phyloP scores from a whole-genome alignment of 2,888 invertebrate species.

The Micropterix aruncella region DNA sequence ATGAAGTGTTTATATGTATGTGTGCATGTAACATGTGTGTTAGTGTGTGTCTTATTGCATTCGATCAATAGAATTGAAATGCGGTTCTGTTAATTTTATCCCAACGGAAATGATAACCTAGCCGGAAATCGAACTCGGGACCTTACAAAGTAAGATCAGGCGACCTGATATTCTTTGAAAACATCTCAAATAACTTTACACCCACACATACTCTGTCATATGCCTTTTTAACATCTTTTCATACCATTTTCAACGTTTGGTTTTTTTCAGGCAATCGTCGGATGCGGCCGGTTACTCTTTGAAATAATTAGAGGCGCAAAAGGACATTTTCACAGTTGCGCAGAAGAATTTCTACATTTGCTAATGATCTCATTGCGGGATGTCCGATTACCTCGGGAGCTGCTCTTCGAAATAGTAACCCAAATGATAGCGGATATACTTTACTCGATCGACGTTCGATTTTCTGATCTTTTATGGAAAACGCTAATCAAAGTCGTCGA shows the following conservation, averaged over 20 bases:
- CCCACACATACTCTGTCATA: slow-evolving; percentile 2
- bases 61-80: too few relatives aligned
- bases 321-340: slow-evolving; percentile 75
- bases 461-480: slow-evolving; percentile 53
- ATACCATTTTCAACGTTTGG: slow-evolving; percentile 2
- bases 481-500: slow-evolving; percentile 26
- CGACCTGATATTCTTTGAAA: too few relatives aligned
- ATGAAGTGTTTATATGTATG: too few relatives aligned
- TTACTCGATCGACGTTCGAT: slow-evolving; percentile 44
- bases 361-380: slow-evolving; percentile 48
- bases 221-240: neutral
- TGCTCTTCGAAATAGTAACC: slow-evolving; percentile 49
- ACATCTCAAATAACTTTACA: slow-evolving; percentile 3
- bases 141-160: too few relatives aligned
- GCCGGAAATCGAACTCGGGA: too few relatives aligned
- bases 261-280: slow-evolving; percentile 50
- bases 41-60: too few relatives aligned
- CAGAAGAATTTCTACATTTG: slow-evolving; percentile 53
- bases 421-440: slow-evolving; percentile 50
- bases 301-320: slow-evolving; percentile 76
- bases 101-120: too few relatives aligned
- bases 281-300: slow-evolving; percentile 78
- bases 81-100: too few relatives aligned
- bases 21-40: too few relatives aligned
- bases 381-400: slow-evolving; percentile 30